Percentiles rank a stretch among this genome's conserved stretches.
Evolutionary conservation across 2,888 invertebrate species (phyloP).

Genomic region (Sturmia bella): DNA sequence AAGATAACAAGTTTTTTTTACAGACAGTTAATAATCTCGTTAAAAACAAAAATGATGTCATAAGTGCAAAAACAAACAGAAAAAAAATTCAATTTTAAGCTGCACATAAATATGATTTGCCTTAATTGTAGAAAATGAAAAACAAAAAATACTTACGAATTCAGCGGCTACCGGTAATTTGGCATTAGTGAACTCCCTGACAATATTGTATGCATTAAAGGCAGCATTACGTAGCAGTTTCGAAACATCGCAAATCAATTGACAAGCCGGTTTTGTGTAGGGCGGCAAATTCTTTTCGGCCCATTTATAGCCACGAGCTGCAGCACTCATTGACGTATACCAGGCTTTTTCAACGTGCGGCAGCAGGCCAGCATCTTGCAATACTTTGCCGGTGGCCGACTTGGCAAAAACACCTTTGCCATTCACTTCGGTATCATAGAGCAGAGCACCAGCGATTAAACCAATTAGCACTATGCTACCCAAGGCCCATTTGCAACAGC

Average conservation of each 20-base stretch:
- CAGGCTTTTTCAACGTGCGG: conserved; percentile 86
- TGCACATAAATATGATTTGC: neutral
- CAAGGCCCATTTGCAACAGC: conserved; percentile 86
- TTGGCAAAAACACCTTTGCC: conserved; percentile 87
- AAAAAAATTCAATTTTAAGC: conserved; percentile 28
- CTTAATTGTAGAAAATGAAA: neutral
- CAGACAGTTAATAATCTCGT: neutral
- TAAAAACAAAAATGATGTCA: conserved; percentile 38
- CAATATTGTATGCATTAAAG: conserved; percentile 82
- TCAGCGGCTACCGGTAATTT: conserved; percentile 83
- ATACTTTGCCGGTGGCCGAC: conserved; percentile 85
- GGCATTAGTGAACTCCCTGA: conserved; percentile 83
- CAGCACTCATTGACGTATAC: conserved; percentile 84
- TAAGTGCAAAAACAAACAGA: neutral
- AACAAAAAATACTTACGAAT: conserved; percentile 82
- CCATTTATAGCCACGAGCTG: conserved; percentile 86
- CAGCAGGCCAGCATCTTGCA: conserved; percentile 86
- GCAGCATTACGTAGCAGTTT: conserved; percentile 83
- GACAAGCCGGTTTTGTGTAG: conserved; percentile 86
- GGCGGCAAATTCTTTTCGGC: conserved; percentile 87
- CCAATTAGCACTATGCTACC: conserved; percentile 85
- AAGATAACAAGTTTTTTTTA: neutral
- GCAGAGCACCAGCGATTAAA: conserved; percentile 84
- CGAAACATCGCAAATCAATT: conserved; percentile 84
- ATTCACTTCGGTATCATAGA: conserved; percentile 86